phyloP scores from a whole-genome alignment of 2,113 vertebrate species.

The Fregata magnificens region DNA sequence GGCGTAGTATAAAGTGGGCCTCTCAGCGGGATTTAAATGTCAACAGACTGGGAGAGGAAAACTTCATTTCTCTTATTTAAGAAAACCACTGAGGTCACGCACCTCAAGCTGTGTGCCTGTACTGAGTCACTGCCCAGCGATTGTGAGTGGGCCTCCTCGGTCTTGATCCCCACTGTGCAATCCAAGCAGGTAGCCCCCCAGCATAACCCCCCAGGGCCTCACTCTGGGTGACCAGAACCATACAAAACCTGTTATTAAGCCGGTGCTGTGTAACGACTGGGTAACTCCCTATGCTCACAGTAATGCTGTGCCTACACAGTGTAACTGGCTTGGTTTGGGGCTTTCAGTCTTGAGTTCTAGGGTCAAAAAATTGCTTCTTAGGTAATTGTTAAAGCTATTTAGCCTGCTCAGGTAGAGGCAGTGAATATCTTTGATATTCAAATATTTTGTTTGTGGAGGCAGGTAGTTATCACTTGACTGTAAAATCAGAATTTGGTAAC shows the following conservation, averaged over 20 bases:
- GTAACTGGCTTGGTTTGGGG: neutral
- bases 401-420: neutral
- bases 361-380: neutral
- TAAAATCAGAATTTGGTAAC: neutral
- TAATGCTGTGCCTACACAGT: neutral
- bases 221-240: neutral
- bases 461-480: neutral
- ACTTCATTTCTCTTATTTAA: neutral
- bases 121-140: neutral
- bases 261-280: neutral
- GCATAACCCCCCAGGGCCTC: neutral
- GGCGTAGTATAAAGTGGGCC: neutral
- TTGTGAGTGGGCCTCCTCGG: neutral
- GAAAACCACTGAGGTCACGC: neutral
- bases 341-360: neutral
- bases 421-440: neutral
- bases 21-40: neutral
- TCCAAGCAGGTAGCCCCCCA: neutral
- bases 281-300: rapidly evolving
- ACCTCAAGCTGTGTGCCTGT: neutral
- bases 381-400: neutral
- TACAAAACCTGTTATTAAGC: neutral
- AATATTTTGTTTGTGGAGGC: neutral
- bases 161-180: neutral
- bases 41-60: neutral